Evolutionary conservation across 2,113 vertebrate genomes (phyloP), one percentile per base, ranked within the genome.

Genomic region (Accipiter cooperii): DNA sequence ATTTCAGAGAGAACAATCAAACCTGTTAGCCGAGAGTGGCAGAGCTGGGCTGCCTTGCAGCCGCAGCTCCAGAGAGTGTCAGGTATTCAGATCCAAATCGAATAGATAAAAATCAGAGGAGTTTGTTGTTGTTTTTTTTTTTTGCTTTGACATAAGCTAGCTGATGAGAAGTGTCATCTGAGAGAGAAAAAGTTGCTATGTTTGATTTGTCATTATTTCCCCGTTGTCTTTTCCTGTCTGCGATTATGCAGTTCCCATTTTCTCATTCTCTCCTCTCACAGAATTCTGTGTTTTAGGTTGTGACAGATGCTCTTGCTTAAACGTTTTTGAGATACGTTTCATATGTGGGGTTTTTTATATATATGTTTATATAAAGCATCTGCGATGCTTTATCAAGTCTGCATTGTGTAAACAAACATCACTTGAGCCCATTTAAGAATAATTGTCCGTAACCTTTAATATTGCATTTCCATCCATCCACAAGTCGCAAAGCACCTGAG

Each of bases 131-230:
- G 16, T 7, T 7, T 61, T 54, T 31, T 60, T 84, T 73, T 63
- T 76, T n/a, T 36, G 42, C 63, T 93, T 91, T 17, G 31, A 54
- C 54, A 73, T 83, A 84, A 94, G 38, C 42, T 90, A 36, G 54
- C 46, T 92, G 87, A 94, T 93, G 78, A 79, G 54, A 96, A 93
- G 51, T 70, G 54, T 85, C 22, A 0, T 84, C 34, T 73, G 57
- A 77, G 65, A 87, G 61, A 82, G 40, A 76, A 79, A 40, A 87
- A 20, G 38, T 83, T 74, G 63, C 82, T 93, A 2, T 89, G 87
- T 88, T 93, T 96, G 84, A 95, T 91, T 95, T 85, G 58, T 80
- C 81, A 29, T 85, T 85, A 94, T 96, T 96, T 96, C 94, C 71
- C 76, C 13, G 2, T 82, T 71, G 77, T 87, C 54, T 77, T 64